Evolutionary conservation across 2,113 vertebrate species (phyloP).

Genomic region (Hemiscyllium ocellatum): DNA sequence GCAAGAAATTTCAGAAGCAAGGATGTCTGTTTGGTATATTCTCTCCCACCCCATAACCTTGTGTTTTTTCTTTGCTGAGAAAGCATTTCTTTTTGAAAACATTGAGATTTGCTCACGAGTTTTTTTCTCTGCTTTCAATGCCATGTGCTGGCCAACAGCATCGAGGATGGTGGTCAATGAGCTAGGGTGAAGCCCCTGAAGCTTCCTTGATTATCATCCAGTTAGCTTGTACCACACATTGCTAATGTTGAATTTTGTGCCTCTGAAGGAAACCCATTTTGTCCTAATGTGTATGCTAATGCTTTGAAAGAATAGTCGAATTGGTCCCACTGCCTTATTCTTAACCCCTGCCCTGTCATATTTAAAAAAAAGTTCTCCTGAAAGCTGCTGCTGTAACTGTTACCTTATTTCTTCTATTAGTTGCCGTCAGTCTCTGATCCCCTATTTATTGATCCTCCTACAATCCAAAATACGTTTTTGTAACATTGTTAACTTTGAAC

Average conservation of each 20-base stretch:
- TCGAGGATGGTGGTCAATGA: neutral
- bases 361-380: too few relatives aligned
- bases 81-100: neutral
- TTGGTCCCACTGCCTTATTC: neutral
- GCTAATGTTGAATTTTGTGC: neutral
- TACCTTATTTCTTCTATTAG: neutral
- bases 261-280: neutral
- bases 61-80: neutral
- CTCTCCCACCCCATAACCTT: too few relatives aligned
- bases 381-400: neutral
- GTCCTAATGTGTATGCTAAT: neutral
- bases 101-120: neutral
- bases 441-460: neutral
- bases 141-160: neutral
- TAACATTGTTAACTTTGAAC: neutral
- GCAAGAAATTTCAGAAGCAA: neutral
- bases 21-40: neutral
- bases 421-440: neutral
- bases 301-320: neutral
- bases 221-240: neutral
- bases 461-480: neutral
- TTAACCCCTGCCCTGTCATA: neutral
- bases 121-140: neutral
- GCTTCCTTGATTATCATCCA: neutral
- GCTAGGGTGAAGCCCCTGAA: neutral